Evolutionary conservation across 2,888 invertebrate species (phyloP).

Genomic region (Dexiosoma caninum): DNA sequence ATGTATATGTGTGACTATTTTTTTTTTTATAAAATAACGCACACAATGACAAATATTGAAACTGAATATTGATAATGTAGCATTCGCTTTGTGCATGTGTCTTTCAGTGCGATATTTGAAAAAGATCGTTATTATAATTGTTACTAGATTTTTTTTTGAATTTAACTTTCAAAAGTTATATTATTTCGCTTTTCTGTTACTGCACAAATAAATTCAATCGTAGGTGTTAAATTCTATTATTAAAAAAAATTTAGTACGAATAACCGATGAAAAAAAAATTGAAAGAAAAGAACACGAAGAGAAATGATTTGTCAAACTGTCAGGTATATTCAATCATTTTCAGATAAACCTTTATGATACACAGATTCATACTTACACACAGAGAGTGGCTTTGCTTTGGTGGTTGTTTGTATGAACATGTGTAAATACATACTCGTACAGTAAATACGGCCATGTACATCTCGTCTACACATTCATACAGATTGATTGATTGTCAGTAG

Average conservation of each 20-base stretch:
- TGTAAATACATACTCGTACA: constrained; percentile 15
- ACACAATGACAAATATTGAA: no score
- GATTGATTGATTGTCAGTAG: constrained; percentile 57
- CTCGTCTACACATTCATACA: background rate
- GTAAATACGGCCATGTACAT: background rate
- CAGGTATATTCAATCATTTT: constrained; percentile 59
- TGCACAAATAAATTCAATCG: constrained; percentile 15
- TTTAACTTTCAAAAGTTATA: background rate
- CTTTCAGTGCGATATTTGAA: no score
- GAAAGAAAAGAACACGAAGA: constrained; percentile 20
- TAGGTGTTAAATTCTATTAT: constrained; percentile 50
- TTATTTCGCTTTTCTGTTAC: background rate
- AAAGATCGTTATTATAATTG: no score
- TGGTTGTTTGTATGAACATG: background rate
- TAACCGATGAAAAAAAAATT: background rate
- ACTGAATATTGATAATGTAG: no score
- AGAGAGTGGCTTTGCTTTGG: background rate
- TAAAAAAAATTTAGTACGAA: background rate
- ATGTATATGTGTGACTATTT: no score
- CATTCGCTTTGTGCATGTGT: no score
- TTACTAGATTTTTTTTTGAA: background rate
- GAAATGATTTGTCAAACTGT: constrained; percentile 62
- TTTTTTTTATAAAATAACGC: no score
- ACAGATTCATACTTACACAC: background rate
- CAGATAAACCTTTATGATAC: constrained; percentile 23